A percentile compares a stretch with the other conserved stretches of the same genome.
phyloP scores from a whole-genome alignment of 1,140 invertebrate genomes.

The Triops longicaudatus region DNA sequence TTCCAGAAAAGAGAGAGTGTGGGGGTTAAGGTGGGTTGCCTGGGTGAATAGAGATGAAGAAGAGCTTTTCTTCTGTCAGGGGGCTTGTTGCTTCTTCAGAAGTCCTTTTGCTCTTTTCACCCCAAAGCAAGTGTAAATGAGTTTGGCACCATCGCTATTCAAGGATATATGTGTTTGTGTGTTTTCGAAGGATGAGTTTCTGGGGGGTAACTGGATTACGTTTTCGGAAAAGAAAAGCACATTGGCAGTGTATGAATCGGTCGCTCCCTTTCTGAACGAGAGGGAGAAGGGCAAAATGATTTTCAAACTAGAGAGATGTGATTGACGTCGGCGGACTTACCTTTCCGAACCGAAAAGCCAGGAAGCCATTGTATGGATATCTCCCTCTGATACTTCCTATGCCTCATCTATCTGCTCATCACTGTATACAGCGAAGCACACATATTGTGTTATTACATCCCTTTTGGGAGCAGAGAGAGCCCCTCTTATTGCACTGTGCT shows the following conservation, averaged over 20 bases:
- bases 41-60: background rate
- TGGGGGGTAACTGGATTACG: background rate
- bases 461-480: background rate
- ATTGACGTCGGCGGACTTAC: slow-evolving; percentile 6
- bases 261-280: background rate
- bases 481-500: background rate
- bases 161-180: background rate
- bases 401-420: slow-evolving; percentile 14
- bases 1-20: background rate
- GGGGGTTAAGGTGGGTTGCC: background rate
- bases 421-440: slow-evolving; percentile 30
- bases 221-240: background rate
- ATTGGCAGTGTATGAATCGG: background rate
- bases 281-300: background rate
- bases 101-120: background rate
- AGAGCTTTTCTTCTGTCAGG: background rate
- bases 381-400: slow-evolving; percentile 27
- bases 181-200: background rate
- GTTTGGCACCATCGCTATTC: slow-evolving; percentile 14
- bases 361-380: slow-evolving; percentile 32
- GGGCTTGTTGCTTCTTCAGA: too few species aligned
- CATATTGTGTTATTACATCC: slow-evolving; percentile 9
- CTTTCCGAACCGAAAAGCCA: background rate
- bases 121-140: slow-evolving; percentile 11
- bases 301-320: background rate